phyloP scores from a whole-genome alignment of 2,888 invertebrate genomes.

The Zygothrica quintamaculata region DNA sequence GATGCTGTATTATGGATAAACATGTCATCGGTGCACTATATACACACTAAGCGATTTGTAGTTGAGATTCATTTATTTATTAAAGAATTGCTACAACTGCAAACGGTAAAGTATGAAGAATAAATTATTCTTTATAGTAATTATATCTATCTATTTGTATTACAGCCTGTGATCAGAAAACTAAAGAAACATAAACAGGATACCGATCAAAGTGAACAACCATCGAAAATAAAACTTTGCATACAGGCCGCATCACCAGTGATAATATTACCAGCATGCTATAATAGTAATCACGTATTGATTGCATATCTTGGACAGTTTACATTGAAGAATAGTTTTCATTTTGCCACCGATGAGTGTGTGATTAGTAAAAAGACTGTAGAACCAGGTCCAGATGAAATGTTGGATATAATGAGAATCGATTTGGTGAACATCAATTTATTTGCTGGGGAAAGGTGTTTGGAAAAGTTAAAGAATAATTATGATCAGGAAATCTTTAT shows the following conservation, averaged over 20 bases:
- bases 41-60: conserved; percentile 97
- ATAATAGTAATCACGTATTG: conserved; percentile 90
- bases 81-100: conserved; percentile 92
- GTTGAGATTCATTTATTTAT: conserved; percentile 95
- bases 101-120: conserved; percentile 87
- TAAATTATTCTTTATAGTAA: too few species aligned
- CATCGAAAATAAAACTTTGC: conserved; percentile 82
- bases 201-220: conserved; percentile 60
- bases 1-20: conserved; percentile 85
- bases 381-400: conserved; percentile 72
- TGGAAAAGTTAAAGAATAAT: conserved; percentile 44
- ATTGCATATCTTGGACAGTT: conserved; percentile 93
- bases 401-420: conserved; percentile 88
- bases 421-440: conserved; percentile 89
- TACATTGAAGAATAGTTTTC: conserved; percentile 91
- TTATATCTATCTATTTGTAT: background rate
- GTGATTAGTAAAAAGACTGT: conserved; percentile 76
- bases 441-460: conserved; percentile 86
- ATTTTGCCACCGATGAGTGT: conserved; percentile 86
- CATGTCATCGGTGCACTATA: conserved; percentile 96
- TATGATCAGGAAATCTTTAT: conserved; percentile 61
- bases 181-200: conserved; percentile 79
- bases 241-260: conserved; percentile 88
- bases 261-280: conserved; percentile 94
- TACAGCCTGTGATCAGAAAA: conserved; percentile 79